Evolutionary conservation across 2,888 invertebrate species (phyloP).

Genomic region (Magallana nippona): DNA sequence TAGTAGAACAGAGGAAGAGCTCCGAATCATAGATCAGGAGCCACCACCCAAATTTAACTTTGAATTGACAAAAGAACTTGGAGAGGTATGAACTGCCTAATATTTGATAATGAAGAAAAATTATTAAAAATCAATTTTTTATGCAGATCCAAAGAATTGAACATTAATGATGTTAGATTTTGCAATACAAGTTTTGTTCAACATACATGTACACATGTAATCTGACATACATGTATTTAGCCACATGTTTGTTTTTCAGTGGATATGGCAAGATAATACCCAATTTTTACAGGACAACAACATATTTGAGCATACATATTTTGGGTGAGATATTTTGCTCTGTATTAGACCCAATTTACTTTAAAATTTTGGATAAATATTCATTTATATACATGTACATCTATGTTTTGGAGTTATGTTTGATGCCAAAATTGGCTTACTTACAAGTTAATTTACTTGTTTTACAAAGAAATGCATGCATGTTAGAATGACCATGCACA

Average conservation of each 20-base stretch:
- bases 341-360: background rate
- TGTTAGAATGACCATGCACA: background rate
- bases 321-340: conserved; percentile 85
- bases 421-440: too few relatives aligned
- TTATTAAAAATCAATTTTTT: too few relatives aligned
- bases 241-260: conserved; percentile 79
- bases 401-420: too few relatives aligned
- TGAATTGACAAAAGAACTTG: conserved; percentile 88
- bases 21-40: conserved; percentile 70
- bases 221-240: background rate
- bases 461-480: background rate
- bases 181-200: too few relatives aligned
- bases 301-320: conserved; percentile 97
- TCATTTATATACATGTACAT: too few relatives aligned
- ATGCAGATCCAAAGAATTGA: too few relatives aligned
- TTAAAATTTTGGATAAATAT: background rate
- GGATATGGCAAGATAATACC: conserved; percentile 99
- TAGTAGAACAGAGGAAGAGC: conserved; percentile 59
- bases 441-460: too few relatives aligned
- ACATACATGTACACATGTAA: too few relatives aligned
- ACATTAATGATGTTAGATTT: too few relatives aligned
- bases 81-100: conserved; percentile 82
- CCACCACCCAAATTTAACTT: conserved; percentile 78
- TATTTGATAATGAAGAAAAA: too few relatives aligned
- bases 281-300: conserved; percentile 96